Conservation (phyloP, 2,888 invertebrate genomes). For the Synergus itoensis region DNA sequence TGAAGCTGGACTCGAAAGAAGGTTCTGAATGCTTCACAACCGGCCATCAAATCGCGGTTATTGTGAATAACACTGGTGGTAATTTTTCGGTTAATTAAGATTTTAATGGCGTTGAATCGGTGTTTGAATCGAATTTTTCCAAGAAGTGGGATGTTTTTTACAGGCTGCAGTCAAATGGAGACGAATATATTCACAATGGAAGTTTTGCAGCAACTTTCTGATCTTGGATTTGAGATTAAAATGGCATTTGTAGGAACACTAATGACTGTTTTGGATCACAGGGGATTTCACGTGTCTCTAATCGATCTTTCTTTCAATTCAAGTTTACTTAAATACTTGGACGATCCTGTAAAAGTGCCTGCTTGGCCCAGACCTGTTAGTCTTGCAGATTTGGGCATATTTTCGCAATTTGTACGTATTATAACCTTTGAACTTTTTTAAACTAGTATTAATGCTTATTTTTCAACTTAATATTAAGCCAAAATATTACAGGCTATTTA, state of each 20-base stretch:
- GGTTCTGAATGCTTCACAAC: conserved; percentile 48
- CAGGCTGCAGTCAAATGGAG: conserved; percentile 79
- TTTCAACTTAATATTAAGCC: no score
- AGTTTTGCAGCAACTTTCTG: conserved; percentile 66
- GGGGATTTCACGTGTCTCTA: conserved; percentile 87
- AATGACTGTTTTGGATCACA: conserved; percentile 87
- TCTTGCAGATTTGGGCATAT: conserved; percentile 21
- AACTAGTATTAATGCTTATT: no score
- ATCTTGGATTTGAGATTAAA: conserved; percentile 58
- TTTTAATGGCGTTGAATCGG: neutral
- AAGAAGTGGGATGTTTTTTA: conserved; percentile 65
- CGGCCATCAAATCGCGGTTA: conserved; percentile 79
- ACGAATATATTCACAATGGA: conserved; percentile 69
- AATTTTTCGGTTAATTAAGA: conserved; percentile 66
- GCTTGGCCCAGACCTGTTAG: conserved; percentile 79
- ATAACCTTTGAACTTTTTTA: no score
- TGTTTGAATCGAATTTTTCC: neutral
- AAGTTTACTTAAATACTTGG: conserved; percentile 80
- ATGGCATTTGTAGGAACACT: conserved; percentile 77
- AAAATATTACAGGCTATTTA: no score
- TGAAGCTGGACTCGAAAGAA: conserved; percentile 17
- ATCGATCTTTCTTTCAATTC: conserved; percentile 78
- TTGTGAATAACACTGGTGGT: conserved; percentile 88
- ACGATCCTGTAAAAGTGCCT: conserved; percentile 79
- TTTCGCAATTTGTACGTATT: no score